These are phyloP conservation scores for Apostichopus japonicus DNA, from an alignment of 35 echinoderm and acorn worm genomes.

Conservation along the genomic window DNA sequence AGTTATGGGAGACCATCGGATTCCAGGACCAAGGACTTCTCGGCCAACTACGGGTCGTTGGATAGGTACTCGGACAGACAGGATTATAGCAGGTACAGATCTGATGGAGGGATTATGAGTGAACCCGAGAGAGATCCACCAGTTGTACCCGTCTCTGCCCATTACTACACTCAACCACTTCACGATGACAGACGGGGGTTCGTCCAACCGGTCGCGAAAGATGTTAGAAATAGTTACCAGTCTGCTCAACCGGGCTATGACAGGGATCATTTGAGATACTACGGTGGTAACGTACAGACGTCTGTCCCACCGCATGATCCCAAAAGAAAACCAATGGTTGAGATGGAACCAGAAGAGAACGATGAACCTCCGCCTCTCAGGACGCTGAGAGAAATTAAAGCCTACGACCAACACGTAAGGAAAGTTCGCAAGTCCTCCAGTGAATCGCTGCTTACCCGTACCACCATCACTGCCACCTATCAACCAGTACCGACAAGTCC, in stretches of 20 bases:
- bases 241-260: background rate
- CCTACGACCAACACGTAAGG: slow-evolving; percentile 37
- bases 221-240: background rate
- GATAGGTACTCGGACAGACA: background rate
- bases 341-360: background rate
- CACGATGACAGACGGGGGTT: slow-evolving; percentile 4
- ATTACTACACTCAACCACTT: slow-evolving; percentile 1
- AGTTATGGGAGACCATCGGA: slow-evolving; percentile 22
- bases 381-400: slow-evolving; percentile 47
- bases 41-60: background rate
- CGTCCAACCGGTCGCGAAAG: background rate
- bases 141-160: background rate
- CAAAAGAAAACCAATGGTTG: slow-evolving; percentile 18
- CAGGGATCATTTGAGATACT: background rate
- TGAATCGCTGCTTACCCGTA: background rate
- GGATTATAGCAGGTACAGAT: slow-evolving; percentile 20
- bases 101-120: slow-evolving; percentile 41
- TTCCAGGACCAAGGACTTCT: background rate
- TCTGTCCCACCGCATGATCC: background rate
- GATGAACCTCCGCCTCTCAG: slow-evolving; percentile 24
- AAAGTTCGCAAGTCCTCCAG: slow-evolving; percentile 32
- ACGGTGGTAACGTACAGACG: background rate
- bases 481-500: slow-evolving; percentile 44
- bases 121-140: slow-evolving; percentile 56
- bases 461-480: slow-evolving; percentile 42